These are phyloP conservation scores for Cremastinae sp. DNA, from an alignment of 2,888 invertebrate genomes.

Conservation along the genomic window DNA sequence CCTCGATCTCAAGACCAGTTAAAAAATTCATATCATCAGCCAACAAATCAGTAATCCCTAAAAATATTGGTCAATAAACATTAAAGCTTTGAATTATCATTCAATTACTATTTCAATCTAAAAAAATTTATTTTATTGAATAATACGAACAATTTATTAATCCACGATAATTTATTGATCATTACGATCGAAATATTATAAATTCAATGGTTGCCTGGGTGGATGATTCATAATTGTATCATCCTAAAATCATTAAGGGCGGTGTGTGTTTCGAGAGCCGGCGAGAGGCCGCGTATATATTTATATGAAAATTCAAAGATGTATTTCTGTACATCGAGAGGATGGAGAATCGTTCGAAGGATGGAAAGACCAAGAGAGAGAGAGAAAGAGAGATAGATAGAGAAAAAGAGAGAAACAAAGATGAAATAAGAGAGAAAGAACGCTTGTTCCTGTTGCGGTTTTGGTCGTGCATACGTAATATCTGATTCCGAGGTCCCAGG, in stretches of 20 bases:
- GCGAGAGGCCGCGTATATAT: conserved; percentile 18
- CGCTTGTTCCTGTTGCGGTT: conserved; percentile 71
- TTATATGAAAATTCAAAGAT: conserved; percentile 20
- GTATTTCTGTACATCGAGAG: conserved; percentile 26
- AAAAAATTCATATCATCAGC: no score
- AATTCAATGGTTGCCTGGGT: not conserved
- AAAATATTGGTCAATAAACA: no score
- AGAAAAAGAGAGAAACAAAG: conserved; percentile 47
- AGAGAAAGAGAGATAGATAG: conserved; percentile 46
- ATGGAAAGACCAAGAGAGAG: conserved; percentile 48
- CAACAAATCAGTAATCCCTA: no score
- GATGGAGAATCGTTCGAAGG: conserved; percentile 60
- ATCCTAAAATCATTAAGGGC: conserved; percentile 9
- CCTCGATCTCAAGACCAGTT: no score
- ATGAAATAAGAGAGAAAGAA: conserved; percentile 58
- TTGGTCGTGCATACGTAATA: conserved; percentile 77
- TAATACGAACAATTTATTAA: not conserved
- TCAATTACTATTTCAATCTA: no score
- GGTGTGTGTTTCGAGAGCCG: not conserved
- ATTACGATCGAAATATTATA: conserved; percentile 3
- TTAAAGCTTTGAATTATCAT: no score
- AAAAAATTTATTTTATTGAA: not conserved
- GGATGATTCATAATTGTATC: conserved; percentile 22
- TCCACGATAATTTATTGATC: not conserved
- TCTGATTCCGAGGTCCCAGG: conserved; percentile 72